These are phyloP conservation scores for Apamea anceps DNA, from an alignment of 2,888 invertebrate genomes.

Conservation along the genomic window DNA sequence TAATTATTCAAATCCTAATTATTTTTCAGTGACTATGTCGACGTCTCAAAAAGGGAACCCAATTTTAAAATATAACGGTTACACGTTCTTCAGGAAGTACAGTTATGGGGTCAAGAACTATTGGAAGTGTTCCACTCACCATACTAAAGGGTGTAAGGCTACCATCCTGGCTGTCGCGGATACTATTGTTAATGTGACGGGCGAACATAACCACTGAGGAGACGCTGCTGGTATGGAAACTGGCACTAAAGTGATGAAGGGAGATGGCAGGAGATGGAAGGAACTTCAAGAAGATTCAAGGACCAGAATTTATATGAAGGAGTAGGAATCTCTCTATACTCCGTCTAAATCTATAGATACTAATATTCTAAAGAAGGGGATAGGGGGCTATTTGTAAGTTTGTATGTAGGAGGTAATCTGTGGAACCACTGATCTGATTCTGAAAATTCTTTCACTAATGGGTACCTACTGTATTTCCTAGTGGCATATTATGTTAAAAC, in stretches of 20 bases:
- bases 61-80: conserved; percentile 28
- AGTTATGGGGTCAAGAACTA: conserved; percentile 29
- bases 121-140: conserved; percentile 59
- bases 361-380: not conserved
- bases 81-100: conserved; percentile 43
- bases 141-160: conserved; percentile 53
- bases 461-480: not conserved
- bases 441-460: no score
- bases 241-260: not conserved
- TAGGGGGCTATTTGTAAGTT: not conserved
- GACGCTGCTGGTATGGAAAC: not conserved
- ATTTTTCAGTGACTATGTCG: conserved; percentile 33
- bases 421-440: no score
- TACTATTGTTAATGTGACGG: not conserved
- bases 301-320: not conserved
- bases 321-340: not conserved
- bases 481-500: not conserved
- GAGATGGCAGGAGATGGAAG: not conserved
- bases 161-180: conserved; percentile 21
- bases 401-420: not conserved
- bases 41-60: conserved; percentile 44
- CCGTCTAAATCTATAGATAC: not conserved
- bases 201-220: conserved; percentile 41
- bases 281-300: not conserved
- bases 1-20: not conserved